A percentile compares a stretch with the other conserved stretches of the same genome.
phyloP scores from a whole-genome alignment of 2,113 vertebrate genomes.

The Megaceryle torquata region DNA sequence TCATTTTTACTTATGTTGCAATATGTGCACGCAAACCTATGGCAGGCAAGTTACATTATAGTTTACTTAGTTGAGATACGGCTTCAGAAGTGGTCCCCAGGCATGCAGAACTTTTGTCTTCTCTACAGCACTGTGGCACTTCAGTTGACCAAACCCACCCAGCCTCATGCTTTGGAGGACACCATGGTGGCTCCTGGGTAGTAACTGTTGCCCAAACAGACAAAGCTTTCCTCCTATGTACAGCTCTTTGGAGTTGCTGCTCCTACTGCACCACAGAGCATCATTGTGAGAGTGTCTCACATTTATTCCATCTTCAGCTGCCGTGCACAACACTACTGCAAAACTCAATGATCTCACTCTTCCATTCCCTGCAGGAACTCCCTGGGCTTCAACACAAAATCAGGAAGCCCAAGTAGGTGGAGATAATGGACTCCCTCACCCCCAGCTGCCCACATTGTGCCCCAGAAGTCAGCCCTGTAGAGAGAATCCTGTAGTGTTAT shows the following conservation, averaged over 20 bases:
- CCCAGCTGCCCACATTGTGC: background rate
- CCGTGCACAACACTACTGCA: background rate
- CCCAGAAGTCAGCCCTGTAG: background rate
- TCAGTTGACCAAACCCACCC: background rate
- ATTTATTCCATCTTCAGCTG: background rate
- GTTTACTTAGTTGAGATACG: background rate
- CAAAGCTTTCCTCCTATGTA: background rate
- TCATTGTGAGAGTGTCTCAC: background rate
- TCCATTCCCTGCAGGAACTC: background rate
- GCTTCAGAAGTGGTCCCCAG: background rate
- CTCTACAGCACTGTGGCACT: background rate
- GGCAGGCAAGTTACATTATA: rapidly evolving
- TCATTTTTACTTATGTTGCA: background rate
- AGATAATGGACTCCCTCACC: background rate
- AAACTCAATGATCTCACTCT: background rate
- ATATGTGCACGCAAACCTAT: background rate
- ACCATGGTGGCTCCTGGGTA: background rate
- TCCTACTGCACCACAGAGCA: background rate
- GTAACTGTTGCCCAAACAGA: background rate
- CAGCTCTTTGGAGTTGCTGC: background rate
- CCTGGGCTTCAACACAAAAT: background rate
- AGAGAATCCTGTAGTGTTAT: background rate
- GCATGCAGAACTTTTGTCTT: background rate
- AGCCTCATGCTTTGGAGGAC: background rate
- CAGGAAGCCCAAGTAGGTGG: background rate